Conservation (phyloP, 2,113 vertebrate genomes). For the Gnathonemus echidnorhynchus region DNA sequence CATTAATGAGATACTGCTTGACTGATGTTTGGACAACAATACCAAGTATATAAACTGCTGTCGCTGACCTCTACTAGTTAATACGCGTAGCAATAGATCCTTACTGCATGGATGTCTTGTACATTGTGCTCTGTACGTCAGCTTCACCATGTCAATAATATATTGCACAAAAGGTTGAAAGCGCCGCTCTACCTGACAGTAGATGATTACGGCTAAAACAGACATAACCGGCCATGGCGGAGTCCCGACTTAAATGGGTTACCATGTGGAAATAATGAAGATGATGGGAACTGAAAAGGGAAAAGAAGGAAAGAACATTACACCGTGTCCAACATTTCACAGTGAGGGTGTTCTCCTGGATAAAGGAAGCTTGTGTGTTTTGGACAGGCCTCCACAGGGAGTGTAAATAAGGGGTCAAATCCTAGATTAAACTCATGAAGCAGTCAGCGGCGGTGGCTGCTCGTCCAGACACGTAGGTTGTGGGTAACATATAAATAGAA, state of each 20-base stretch:
- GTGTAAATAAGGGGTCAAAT: not conserved
- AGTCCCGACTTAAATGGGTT: not conserved
- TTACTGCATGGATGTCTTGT: not conserved
- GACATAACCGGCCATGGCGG: not conserved
- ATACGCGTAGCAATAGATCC: not conserved
- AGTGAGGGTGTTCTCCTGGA: conserved; percentile 28
- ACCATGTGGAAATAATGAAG: conserved; percentile 27
- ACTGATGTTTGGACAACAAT: not conserved
- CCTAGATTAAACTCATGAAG: not conserved
- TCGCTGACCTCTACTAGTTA: not conserved
- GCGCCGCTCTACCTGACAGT: not conserved
- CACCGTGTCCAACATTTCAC: conserved; percentile 39
- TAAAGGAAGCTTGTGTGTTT: conserved; percentile 15
- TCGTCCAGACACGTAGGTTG: not conserved
- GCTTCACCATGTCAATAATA: not conserved
- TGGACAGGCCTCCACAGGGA: not conserved
- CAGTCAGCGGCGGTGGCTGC: not conserved
- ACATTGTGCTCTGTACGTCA: not conserved
- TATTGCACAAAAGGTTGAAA: not conserved
- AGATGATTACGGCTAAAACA: not conserved
- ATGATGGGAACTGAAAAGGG: conserved; percentile 25
- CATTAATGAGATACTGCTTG: not conserved
- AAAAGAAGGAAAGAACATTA: conserved; percentile 19
- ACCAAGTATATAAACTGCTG: not conserved
- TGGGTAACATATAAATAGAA: conserved; percentile 3